Base-by-base conservation (phyloP, 2,797 vertebrate genomes). In the Borostomias antarcticus region DNA sequence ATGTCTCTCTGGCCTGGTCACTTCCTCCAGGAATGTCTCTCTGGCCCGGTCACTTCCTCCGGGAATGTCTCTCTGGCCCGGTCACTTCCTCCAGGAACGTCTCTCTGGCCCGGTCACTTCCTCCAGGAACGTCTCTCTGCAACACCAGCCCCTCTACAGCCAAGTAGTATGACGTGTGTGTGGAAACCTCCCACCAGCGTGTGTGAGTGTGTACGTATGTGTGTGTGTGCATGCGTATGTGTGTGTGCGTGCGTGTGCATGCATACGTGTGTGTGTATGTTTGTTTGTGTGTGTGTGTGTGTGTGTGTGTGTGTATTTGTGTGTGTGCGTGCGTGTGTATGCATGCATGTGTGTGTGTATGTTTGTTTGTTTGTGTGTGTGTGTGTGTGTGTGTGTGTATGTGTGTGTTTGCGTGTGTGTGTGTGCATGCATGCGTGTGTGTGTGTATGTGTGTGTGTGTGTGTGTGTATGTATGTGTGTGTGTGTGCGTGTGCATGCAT, bases 61-160 rank as follows among this genome's bases (percentile, higher is more conserved):
- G 78, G 75, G 82, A 90, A 89, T 86, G 80, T 78, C 64, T 69
- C 66, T 65, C 58, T 78, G 58, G n/a, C n/a, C n/a, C 76, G 65
- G 81, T 85, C 68, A 77, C 73, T 85, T 77, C 75, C 79, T 78
- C 51, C 65, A 79, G 75, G 82, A 90, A 89, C 86, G 80, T 78
- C 35, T 26, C 76, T 71, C 66, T 63, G 68, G 68, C 66, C 66
- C 76, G 65, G 81, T 85, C 68, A 77, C 73, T 85, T 77, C 75
- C 79, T 78, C 51, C 65, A 79, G 75, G 82, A 90, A 89, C 86
- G 80, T 78, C 64, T 69, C 66, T 65, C 58, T 78, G 58, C 75
- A 69, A 72, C 64, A 72, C 64, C 73, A 45, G 62, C 66, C 69
- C 70, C 45, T 51, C 45, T 61, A 21, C 68, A 76, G 66, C 66